Evolutionary conservation across 1,140 invertebrate species (phyloP).

Genomic region (Rhopalosiphum maidis): DNA sequence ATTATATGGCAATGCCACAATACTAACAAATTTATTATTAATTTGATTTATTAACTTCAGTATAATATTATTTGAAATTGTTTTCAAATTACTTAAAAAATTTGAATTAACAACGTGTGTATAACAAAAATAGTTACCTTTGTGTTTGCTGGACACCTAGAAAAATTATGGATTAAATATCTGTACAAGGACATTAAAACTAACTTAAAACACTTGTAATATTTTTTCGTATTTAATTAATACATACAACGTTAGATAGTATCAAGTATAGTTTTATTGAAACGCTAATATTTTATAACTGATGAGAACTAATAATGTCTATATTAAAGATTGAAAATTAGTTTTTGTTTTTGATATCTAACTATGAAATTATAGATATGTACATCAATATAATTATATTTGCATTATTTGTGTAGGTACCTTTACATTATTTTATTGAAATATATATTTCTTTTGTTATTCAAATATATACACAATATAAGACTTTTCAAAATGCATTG

Average conservation of each 20-base stretch:
- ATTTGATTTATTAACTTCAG: neutral
- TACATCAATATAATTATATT: neutral
- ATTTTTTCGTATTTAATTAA: neutral
- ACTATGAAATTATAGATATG: neutral
- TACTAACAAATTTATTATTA: neutral
- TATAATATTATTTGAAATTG: neutral
- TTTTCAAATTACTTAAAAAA: neutral
- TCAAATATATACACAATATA: neutral
- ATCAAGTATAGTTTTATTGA: neutral
- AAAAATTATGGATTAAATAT: neutral
- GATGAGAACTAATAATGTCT: neutral
- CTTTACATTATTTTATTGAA: neutral
- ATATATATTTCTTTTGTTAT: too few species aligned
- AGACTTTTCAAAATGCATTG: too few species aligned
- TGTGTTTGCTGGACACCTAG: neutral
- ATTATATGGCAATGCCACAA: neutral
- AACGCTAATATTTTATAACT: neutral
- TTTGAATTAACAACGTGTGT: neutral
- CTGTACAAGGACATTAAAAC: neutral
- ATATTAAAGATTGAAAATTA: too few species aligned
- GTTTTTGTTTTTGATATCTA: neutral
- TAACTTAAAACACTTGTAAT: neutral
- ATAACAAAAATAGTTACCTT: neutral
- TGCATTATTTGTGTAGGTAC: neutral
- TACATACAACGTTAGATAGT: neutral